Percentiles rank a stretch among this genome's conserved stretches.
These are phyloP conservation scores for Pagetopsis macropterus DNA, from an alignment of 2,797 vertebrate species.

Conservation along the genomic window DNA sequence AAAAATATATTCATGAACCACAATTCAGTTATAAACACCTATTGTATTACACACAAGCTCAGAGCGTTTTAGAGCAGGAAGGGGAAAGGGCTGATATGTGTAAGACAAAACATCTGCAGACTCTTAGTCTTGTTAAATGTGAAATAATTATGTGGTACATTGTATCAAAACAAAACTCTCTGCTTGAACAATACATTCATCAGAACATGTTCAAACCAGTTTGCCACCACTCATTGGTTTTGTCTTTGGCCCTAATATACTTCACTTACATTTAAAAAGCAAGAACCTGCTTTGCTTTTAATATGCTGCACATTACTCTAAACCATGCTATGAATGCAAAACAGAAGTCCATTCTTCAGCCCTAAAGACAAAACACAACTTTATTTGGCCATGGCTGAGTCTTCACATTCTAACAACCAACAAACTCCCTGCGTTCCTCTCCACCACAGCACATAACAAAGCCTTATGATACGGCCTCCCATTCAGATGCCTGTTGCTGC, in stretches of 20 bases:
- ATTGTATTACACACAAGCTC: background rate
- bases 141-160: background rate
- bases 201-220: background rate
- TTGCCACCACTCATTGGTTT: background rate
- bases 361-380: constrained; percentile 42
- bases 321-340: background rate
- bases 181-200: background rate
- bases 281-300: background rate
- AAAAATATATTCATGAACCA: constrained; percentile 14
- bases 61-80: background rate
- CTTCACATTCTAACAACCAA: constrained; percentile 6
- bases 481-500: background rate
- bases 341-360: constrained; percentile 3
- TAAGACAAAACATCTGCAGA: background rate
- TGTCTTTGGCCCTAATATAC: background rate
- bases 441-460: constrained; percentile 16
- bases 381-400: constrained; percentile 20
- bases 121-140: background rate
- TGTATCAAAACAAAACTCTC: constrained; percentile 3
- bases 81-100: background rate
- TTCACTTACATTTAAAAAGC: background rate
- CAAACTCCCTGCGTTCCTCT: constrained; percentile 12
- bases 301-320: background rate
- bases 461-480: constrained; percentile 29
- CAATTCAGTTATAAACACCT: background rate